Evolutionary conservation across 2,113 vertebrate species (phyloP).

Genomic region (Phoxinus phoxinus): DNA sequence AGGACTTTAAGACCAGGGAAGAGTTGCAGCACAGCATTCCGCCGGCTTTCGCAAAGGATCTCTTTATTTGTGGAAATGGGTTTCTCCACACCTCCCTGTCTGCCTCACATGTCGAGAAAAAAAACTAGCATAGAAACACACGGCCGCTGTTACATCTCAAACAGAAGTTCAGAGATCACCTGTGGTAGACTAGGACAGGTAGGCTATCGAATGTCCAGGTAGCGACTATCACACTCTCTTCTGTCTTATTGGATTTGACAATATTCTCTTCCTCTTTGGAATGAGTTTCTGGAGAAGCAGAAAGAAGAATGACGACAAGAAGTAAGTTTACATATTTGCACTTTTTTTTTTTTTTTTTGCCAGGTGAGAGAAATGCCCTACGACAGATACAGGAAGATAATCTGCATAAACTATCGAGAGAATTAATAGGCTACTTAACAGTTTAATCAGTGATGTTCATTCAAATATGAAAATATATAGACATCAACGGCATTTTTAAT

Average conservation of each 20-base stretch:
- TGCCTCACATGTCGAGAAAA: conserved; percentile 5
- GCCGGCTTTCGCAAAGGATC: conserved; percentile 50
- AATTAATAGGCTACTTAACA: not conserved
- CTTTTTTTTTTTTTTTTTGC: not conserved
- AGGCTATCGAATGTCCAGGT: conserved; percentile 54
- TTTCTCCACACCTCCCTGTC: conserved; percentile 62
- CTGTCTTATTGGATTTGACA: conserved; percentile 9
- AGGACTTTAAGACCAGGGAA: conserved; percentile 68
- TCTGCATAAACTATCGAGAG: not conserved
- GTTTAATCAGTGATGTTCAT: not conserved
- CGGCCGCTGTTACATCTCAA: not conserved
- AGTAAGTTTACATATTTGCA: conserved; percentile 65
- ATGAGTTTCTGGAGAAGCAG: conserved; percentile 78
- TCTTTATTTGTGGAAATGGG: conserved; percentile 55
- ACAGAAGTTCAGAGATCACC: conserved; percentile 17
- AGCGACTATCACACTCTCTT: conserved; percentile 8
- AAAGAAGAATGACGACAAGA: conserved; percentile 69
- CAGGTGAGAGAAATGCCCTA: not conserved
- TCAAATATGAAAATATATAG: not conserved
- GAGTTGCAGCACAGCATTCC: conserved; percentile 48
- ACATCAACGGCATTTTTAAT: not conserved
- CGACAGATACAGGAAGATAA: not conserved
- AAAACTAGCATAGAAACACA: not conserved
- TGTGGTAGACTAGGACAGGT: not conserved
- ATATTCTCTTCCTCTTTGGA: conserved; percentile 54